Percentiles rank a stretch among this genome's conserved stretches.
phyloP scores from a whole-genome alignment of 2,113 vertebrate genomes.

The Chaetodon trifascialis region DNA sequence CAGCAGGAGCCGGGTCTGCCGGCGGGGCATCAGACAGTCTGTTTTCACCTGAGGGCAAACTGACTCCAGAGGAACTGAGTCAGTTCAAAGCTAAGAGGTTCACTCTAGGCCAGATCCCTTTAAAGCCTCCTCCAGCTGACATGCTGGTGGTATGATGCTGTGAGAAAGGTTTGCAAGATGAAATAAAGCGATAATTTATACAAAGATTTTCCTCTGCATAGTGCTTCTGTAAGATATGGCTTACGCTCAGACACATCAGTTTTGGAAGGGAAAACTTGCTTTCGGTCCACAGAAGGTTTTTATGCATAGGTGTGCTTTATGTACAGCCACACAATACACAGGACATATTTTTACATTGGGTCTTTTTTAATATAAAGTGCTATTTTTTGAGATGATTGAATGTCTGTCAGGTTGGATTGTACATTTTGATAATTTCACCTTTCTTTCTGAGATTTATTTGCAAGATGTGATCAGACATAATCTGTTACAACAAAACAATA shows the following conservation, averaged over 20 bases:
- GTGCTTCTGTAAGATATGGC: neutral
- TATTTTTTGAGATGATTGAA: neutral
- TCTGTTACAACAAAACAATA: neutral
- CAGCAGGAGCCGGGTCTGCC: slow-evolving; percentile 27
- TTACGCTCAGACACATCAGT: neutral
- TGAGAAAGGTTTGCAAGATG: neutral
- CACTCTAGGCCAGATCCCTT: slow-evolving; percentile 88
- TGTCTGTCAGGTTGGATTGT: neutral
- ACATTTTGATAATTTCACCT: neutral
- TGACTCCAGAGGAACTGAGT: slow-evolving; percentile 88
- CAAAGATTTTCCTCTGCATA: neutral
- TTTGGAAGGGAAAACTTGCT: neutral
- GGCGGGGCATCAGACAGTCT: slow-evolving; percentile 66
- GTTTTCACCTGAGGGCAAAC: slow-evolving; percentile 86
- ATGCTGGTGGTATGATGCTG: slow-evolving; percentile 79
- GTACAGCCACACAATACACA: neutral
- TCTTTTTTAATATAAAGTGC: neutral
- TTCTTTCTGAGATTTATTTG: slow-evolving; percentile 8
- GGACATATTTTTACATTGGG: neutral
- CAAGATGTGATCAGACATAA: neutral
- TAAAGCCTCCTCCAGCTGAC: slow-evolving; percentile 87
- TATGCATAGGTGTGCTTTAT: neutral
- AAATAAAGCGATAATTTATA: slow-evolving; percentile 14
- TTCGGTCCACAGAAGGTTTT: neutral
- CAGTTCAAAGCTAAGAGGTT: slow-evolving; percentile 90